These are phyloP conservation scores for Champsocephalus esox DNA, from an alignment of 2,797 vertebrate genomes.

Conservation along the genomic window DNA sequence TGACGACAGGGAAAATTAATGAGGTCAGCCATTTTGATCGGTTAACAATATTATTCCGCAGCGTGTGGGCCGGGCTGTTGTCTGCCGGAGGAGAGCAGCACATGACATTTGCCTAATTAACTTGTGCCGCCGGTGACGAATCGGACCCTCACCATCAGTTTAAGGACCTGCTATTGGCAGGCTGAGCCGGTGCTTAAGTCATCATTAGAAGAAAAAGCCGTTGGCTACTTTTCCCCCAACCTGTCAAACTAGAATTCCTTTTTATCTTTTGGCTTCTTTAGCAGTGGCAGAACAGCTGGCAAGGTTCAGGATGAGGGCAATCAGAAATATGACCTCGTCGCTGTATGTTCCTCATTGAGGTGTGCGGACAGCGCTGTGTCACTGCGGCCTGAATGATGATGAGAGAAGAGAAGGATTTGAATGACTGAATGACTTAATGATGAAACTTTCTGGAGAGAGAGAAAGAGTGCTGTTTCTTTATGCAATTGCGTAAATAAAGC, in stretches of 20 bases:
- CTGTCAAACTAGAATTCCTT: slow-evolving; percentile 33
- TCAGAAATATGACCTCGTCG: slow-evolving; percentile 36
- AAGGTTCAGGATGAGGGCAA: slow-evolving; percentile 49
- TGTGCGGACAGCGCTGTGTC: slow-evolving; percentile 16
- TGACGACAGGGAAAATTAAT: slow-evolving; percentile 86
- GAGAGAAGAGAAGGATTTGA: slow-evolving; percentile 5
- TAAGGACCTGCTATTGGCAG: slow-evolving; percentile 56
- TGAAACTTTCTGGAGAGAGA: too few relatives aligned
- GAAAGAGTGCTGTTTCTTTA: too few relatives aligned
- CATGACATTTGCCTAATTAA: slow-evolving; percentile 90
- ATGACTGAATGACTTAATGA: too few relatives aligned
- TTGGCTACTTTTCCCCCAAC: slow-evolving; percentile 38
- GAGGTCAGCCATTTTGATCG: slow-evolving; percentile 84
- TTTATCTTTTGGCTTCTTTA: slow-evolving; percentile 36
- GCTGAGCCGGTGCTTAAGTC: slow-evolving; percentile 37
- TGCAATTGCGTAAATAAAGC: too few relatives aligned
- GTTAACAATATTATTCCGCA: slow-evolving; percentile 83
- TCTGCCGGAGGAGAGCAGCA: slow-evolving; percentile 78
- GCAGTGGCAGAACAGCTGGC: slow-evolving; percentile 39
- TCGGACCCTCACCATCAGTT: slow-evolving; percentile 67
- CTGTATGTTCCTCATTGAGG: slow-evolving; percentile 7
- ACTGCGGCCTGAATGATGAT: slow-evolving; percentile 3
- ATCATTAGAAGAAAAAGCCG: slow-evolving; percentile 66
- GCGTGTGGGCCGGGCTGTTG: slow-evolving; percentile 79
- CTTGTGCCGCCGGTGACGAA: slow-evolving; percentile 75